Conservation (phyloP, 2,797 vertebrate species). For the Decapterus maruadsi region DNA sequence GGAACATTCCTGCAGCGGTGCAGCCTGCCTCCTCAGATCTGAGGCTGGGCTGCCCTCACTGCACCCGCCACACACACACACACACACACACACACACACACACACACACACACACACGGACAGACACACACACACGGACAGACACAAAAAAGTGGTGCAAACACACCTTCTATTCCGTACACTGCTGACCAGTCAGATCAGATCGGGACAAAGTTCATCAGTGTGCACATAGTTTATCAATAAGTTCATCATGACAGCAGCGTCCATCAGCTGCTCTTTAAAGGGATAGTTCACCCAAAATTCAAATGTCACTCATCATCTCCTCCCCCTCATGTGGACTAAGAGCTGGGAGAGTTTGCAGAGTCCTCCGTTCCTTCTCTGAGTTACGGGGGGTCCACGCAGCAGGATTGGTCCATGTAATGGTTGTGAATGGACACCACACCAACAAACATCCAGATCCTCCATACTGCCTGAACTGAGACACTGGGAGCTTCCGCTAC, state of each 20-base stretch:
- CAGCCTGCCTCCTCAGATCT: slow-evolving; percentile 80
- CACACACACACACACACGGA: slow-evolving; percentile 36
- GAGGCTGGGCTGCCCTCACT: slow-evolving; percentile 70
- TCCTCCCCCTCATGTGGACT: too few relatives aligned
- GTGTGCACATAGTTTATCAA: slow-evolving; percentile 8
- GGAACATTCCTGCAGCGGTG: slow-evolving; percentile 82
- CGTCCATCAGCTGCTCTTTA: neutral
- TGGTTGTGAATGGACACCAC: too few relatives aligned
- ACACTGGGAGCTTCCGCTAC: too few relatives aligned
- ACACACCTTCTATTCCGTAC: slow-evolving; percentile 29
- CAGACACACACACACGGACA: slow-evolving; percentile 25
- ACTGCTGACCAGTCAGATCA: slow-evolving; percentile 25
- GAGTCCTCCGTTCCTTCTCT: too few relatives aligned
- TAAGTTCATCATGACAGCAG: neutral
- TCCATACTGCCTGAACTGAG: too few relatives aligned
- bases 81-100: slow-evolving; percentile 17
- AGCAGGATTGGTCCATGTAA: too few relatives aligned
- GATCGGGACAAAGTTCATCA: slow-evolving; percentile 15
- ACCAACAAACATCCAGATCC: too few relatives aligned
- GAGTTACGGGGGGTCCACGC: too few relatives aligned
- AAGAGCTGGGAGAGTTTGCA: too few relatives aligned
- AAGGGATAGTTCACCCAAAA: too few relatives aligned
- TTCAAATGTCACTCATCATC: too few relatives aligned
- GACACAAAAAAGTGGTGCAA: slow-evolving; percentile 23
- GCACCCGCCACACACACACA: slow-evolving; percentile 47